Conservation (phyloP, 2,113 vertebrate genomes). For the Cyprinodon tularosa region DNA sequence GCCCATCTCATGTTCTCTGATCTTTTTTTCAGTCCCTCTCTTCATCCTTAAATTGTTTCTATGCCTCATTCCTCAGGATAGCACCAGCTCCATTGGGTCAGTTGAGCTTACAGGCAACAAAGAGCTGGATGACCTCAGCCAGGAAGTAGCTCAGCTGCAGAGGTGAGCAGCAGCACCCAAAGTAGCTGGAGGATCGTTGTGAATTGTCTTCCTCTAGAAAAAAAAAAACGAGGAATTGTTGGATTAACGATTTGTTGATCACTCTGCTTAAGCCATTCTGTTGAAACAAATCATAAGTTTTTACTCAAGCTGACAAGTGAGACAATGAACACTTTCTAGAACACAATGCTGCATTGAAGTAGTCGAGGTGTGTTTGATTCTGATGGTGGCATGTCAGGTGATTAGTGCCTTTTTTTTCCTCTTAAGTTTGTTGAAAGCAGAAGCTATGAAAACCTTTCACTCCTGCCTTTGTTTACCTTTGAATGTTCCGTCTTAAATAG, state of each 20-base stretch:
- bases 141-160: conserved; percentile 95
- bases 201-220: conserved; percentile 55
- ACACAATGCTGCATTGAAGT: not conserved
- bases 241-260: conserved; percentile 15
- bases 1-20: not conserved
- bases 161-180: conserved; percentile 80
- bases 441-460: not conserved
- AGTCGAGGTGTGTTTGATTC: too few relatives aligned
- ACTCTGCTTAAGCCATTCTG: not conserved
- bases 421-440: not conserved
- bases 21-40: not conserved
- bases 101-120: conserved; percentile 91
- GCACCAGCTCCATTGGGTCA: conserved; percentile 81
- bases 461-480: not conserved
- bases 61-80: conserved; percentile 81
- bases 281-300: not conserved
- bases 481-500: conserved; percentile 62
- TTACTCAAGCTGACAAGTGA: too few relatives aligned
- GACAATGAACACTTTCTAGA: not conserved
- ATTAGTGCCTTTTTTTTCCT: not conserved
- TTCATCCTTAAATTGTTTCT: conserved; percentile 15
- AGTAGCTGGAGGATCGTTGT: conserved; percentile 43
- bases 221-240: conserved; percentile 3
- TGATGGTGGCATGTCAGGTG: not conserved
- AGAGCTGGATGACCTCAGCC: conserved; percentile 93